These are phyloP conservation scores for Drosophila aldrichi DNA, from an alignment of 2,888 invertebrate species.

Conservation along the genomic window DNA sequence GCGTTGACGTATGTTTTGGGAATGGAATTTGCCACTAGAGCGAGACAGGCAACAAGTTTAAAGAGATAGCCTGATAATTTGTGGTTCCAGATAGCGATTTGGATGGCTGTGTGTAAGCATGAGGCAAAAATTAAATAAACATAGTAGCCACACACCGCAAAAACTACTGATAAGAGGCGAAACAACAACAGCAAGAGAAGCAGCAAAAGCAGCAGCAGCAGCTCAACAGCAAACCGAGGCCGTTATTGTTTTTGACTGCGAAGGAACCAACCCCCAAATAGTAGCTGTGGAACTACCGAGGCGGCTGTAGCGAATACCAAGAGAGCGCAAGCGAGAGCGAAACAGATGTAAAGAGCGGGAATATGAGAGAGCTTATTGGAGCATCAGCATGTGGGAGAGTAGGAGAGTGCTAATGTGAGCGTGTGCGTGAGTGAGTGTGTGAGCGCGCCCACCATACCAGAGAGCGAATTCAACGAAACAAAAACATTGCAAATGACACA, in stretches of 20 bases:
- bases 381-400: conserved; percentile 12
- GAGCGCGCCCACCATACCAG: conserved; percentile 9
- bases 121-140: conserved; percentile 56
- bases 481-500: conserved; percentile 80
- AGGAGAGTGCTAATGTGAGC: conserved; percentile 5
- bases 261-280: conserved; percentile 42
- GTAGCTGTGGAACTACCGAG: conserved; percentile 18
- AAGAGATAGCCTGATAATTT: conserved; percentile 41
- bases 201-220: conserved; percentile 12
- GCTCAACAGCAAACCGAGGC: conserved; percentile 29
- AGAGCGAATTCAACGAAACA: conserved; percentile 47
- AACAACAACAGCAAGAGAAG: conserved; percentile 5
- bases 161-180: conserved; percentile 58
- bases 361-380: conserved; percentile 4
- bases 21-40: conserved; percentile 58
- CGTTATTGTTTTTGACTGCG: conserved; percentile 19
- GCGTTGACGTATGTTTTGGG: conserved; percentile 10
- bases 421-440: background rate
- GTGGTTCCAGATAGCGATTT: conserved; percentile 63
- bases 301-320: conserved; percentile 11
- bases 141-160: conserved; percentile 60
- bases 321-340: conserved; percentile 3
- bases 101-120: conserved; percentile 6
- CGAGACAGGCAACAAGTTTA: conserved; percentile 20
- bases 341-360: conserved; percentile 6